Conservation (phyloP, 2,797 vertebrate species). For the Pterois miles region DNA sequence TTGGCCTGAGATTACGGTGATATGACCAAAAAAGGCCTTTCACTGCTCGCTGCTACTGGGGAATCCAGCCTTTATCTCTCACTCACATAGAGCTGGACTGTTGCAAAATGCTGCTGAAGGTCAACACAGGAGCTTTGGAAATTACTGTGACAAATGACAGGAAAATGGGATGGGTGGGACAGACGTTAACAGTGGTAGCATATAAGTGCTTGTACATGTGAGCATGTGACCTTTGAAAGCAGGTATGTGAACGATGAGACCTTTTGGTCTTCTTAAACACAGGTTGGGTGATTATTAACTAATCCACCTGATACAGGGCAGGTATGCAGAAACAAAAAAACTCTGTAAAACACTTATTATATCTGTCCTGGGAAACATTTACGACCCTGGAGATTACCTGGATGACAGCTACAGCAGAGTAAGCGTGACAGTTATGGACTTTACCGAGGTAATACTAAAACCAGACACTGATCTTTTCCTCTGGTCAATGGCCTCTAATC, state of each 20-base stretch:
- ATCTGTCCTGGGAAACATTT: conserved; percentile 49
- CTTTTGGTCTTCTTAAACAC: background rate
- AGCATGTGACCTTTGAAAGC: conserved; percentile 14
- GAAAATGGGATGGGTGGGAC: background rate
- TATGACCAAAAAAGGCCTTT: conserved; percentile 85
- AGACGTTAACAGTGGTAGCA: background rate
- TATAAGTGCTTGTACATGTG: background rate
- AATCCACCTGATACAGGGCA: background rate
- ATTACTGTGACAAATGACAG: conserved; percentile 16
- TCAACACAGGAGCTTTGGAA: conserved; percentile 35
- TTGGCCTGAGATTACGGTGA: conserved; percentile 62
- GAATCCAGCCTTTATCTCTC: conserved; percentile 66
- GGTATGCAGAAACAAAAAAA: conserved; percentile 11
- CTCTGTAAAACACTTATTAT: conserved; percentile 18
- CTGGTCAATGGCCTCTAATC: conserved; percentile 25
- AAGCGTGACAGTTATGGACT: background rate
- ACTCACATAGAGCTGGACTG: conserved; percentile 47
- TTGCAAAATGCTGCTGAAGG: conserved; percentile 66
- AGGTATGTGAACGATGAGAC: background rate
- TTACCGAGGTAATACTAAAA: background rate
- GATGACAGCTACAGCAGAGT: background rate
- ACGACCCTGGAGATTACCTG: conserved; percentile 20
- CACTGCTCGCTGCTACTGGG: conserved; percentile 62
- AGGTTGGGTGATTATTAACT: conserved; percentile 53
- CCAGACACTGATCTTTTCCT: background rate